Percentiles rank a stretch among this genome's conserved stretches.
phyloP scores from a whole-genome alignment of 2,888 invertebrate species.

The Campopleginae sp. region DNA sequence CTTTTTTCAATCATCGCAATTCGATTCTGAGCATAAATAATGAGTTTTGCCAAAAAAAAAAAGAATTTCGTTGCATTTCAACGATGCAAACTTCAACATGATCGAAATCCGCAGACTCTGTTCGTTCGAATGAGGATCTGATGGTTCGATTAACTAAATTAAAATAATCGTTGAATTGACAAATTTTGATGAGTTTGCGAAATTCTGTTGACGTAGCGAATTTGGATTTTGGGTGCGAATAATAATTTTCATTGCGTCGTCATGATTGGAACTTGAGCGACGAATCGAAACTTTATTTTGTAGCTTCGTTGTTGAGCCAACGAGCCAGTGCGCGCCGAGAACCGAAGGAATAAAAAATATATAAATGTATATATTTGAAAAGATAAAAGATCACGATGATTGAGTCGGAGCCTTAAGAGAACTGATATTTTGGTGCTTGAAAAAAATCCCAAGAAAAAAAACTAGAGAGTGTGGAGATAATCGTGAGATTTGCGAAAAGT shows the following conservation, averaged over 20 bases:
- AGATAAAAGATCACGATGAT: constrained; percentile 1
- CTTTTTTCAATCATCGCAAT: no score
- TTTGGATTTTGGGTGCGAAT: neutral
- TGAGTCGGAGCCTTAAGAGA: neutral
- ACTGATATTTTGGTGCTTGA: neutral
- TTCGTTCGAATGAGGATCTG: no score
- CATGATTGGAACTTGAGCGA: neutral
- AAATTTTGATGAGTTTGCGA: no score
- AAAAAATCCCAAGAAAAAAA: neutral
- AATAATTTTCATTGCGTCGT: neutral
- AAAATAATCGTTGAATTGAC: no score
- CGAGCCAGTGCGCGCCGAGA: constrained; percentile 6
- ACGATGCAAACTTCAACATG: no score
- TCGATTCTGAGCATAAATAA: no score
- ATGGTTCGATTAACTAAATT: no score
- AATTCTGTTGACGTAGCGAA: no score
- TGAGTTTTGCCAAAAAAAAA: no score
- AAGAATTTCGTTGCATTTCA: no score
- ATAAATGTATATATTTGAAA: constrained; percentile 3
- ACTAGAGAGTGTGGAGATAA: neutral
- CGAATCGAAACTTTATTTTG: neutral
- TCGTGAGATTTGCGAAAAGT: neutral
- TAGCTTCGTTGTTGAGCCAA: constrained; percentile 3
- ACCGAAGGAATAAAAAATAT: neutral
- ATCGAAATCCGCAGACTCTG: no score